Evolutionary conservation across 2,888 invertebrate genomes (phyloP).

Genomic region (Euproctis similis): DNA sequence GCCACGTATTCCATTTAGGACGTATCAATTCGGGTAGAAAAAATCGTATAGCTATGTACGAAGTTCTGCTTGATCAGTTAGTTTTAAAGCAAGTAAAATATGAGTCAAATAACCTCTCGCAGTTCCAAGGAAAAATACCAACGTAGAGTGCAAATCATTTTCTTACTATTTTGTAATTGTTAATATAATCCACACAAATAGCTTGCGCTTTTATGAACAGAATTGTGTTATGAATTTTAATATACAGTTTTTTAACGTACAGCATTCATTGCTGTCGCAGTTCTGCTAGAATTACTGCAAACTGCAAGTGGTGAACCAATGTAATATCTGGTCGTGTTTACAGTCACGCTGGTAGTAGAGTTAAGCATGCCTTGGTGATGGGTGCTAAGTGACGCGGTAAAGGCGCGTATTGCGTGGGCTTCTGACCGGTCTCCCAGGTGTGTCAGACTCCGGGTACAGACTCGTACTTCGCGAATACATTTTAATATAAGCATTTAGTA

Average conservation of each 20-base stretch:
- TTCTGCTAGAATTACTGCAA: background rate
- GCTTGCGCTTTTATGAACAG: conserved; percentile 40
- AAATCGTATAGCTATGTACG: too few species aligned
- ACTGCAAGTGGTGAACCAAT: background rate
- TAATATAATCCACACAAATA: conserved; percentile 38
- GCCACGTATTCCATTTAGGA: too few species aligned
- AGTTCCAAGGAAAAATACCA: conserved; percentile 59
- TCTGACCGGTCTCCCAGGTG: conserved; percentile 70
- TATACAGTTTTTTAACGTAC: conserved; percentile 1
- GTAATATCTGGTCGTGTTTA: background rate
- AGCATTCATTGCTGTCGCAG: conserved; percentile 19
- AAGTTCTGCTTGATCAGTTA: too few species aligned
- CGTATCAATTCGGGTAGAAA: too few species aligned
- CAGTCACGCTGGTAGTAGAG: background rate
- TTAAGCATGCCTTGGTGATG: conserved; percentile 8
- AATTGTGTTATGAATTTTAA: conserved; percentile 9
- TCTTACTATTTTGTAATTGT: conserved; percentile 52
- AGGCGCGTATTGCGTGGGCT: conserved; percentile 59
- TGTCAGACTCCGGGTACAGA: conserved; percentile 48
- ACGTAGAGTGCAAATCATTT: conserved; percentile 56
- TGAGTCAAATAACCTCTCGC: conserved; percentile 32
- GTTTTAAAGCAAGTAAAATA: conserved; percentile 36
- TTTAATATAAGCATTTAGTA: conserved; percentile 1
- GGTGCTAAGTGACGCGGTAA: conserved; percentile 4
- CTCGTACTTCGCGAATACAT: conserved; percentile 26